Percentiles rank a stretch among this genome's conserved stretches.
Conservation (phyloP, 64 coral and sea anemone genomes). For the Anthopleura sola region DNA sequence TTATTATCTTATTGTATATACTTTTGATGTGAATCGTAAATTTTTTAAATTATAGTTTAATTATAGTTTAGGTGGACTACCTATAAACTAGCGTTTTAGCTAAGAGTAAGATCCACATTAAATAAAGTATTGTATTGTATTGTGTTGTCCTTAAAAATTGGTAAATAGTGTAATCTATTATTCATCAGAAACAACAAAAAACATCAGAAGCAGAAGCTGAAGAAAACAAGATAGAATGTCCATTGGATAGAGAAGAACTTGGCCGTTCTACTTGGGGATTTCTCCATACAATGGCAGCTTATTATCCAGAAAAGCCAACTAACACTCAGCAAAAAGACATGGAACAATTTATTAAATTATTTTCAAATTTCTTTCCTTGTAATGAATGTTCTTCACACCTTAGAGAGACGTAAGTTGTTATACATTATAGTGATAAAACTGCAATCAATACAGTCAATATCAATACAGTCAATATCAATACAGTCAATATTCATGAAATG, state of each 20-base stretch:
- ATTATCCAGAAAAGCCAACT: slow-evolving; percentile 89
- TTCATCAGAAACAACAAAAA: background rate
- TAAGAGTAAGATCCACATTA: too few species aligned
- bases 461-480: too few species aligned
- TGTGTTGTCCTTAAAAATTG: too few species aligned
- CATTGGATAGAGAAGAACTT: slow-evolving; percentile 78
- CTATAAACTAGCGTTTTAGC: too few species aligned
- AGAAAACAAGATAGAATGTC: slow-evolving; percentile 42
- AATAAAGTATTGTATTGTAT: too few species aligned
- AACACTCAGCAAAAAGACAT: slow-evolving; percentile 77
- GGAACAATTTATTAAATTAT: slow-evolving; percentile 77
- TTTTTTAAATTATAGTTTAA: too few species aligned
- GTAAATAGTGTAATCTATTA: background rate
- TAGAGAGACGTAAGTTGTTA: slow-evolving; percentile 47
- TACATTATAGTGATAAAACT: background rate
- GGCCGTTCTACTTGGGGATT: slow-evolving; percentile 86
- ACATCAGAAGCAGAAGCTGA: slow-evolving; percentile 17
- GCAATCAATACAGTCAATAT: too few species aligned
- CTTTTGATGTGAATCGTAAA: too few species aligned
- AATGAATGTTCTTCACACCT: slow-evolving; percentile 88
- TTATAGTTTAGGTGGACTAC: too few species aligned
- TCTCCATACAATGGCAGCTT: slow-evolving; percentile 96
- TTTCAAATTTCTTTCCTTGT: slow-evolving; percentile 94
- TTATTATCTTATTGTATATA: too few species aligned
- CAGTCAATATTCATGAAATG: too few species aligned